These are phyloP conservation scores for Balanococcus diminutus DNA, from an alignment of 2,888 invertebrate species.

Conservation along the genomic window DNA sequence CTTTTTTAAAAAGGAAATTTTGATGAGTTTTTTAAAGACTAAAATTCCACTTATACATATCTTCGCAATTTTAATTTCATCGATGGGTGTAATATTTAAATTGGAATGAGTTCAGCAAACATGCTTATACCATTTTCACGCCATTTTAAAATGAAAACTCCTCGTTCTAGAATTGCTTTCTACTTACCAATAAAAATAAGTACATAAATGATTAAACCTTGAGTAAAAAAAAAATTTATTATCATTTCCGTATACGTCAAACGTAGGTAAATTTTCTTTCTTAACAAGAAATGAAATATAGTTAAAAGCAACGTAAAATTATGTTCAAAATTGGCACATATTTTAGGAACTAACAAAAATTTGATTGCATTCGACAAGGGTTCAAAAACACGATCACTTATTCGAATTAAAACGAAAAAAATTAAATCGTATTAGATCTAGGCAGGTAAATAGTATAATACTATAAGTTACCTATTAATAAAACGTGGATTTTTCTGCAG, in stretches of 20 bases:
- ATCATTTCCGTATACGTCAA: neutral
- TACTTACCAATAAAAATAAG: neutral
- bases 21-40: neutral
- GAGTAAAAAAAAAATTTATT: slow-evolving; percentile 15
- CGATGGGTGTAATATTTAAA: neutral
- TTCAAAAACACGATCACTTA: neutral
- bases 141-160: neutral
- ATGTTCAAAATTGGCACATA: neutral
- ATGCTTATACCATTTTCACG: neutral
- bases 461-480: neutral
- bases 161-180: neutral
- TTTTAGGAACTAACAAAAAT: neutral
- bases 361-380: slow-evolving; percentile 2
- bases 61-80: neutral
- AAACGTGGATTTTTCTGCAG: neutral
- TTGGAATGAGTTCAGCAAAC: slow-evolving; percentile 7
- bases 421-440: neutral
- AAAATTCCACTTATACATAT: neutral
- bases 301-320: neutral
- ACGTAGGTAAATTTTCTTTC: neutral
- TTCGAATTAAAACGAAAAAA: neutral
- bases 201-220: slow-evolving; percentile 3
- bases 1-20: neutral
- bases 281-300: slow-evolving; percentile 10
- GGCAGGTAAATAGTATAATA: too few relatives aligned